Conservation (phyloP, 2,113 vertebrate species). For the Orycteropus afer region DNA sequence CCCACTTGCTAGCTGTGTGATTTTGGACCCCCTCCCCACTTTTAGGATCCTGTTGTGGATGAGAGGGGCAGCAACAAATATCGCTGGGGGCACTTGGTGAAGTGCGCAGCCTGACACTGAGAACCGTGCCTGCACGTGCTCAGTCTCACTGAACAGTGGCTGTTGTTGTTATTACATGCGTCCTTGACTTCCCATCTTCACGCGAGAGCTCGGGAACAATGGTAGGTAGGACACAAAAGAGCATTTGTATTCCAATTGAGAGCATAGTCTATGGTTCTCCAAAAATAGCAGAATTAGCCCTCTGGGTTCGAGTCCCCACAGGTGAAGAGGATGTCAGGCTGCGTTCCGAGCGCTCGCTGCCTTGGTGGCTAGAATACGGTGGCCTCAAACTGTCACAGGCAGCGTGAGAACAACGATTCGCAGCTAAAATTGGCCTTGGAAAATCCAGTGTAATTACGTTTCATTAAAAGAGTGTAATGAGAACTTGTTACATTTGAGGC, state of each 20-base stretch:
- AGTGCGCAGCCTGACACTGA: too few species aligned
- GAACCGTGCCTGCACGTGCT: rapidly evolving
- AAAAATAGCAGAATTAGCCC: background rate
- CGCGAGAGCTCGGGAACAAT: rapidly evolving
- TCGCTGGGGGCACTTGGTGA: rapidly evolving
- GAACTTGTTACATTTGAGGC: background rate
- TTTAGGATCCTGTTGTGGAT: background rate
- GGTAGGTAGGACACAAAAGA: background rate
- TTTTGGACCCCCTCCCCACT: background rate
- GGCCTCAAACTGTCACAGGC: background rate
- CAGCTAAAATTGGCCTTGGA: slow-evolving; percentile 1
- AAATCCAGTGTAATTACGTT: background rate
- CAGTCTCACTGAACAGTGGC: background rate
- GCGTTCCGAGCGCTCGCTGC: rapidly evolving
- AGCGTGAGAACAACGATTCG: background rate
- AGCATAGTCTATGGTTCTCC: background rate
- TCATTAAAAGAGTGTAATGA: background rate
- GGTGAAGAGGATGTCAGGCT: background rate
- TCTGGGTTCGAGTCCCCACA: background rate
- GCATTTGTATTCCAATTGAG: background rate
- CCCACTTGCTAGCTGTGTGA: background rate
- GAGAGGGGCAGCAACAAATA: background rate
- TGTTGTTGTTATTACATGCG: rapidly evolving
- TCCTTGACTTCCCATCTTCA: background rate
- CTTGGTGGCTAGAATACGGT: background rate